phyloP scores from a whole-genome alignment of 2,113 vertebrate species.

The Podilymbus podiceps region DNA sequence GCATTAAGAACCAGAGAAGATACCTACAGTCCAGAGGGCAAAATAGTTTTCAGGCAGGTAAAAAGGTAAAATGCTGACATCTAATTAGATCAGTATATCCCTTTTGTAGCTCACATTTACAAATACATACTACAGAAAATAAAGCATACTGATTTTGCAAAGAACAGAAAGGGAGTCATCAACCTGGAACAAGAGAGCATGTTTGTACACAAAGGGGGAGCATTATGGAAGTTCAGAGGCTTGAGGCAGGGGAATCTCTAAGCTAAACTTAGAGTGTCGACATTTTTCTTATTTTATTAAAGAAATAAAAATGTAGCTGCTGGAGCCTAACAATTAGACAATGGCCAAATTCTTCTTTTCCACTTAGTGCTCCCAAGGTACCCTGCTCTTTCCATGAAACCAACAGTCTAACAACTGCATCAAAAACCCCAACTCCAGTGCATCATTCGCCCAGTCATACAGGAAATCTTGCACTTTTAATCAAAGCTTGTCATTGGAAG shows the following conservation, averaged over 20 bases:
- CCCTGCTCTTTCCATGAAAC: neutral
- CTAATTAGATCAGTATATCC: neutral
- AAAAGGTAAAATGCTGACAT: neutral
- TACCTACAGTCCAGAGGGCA: neutral
- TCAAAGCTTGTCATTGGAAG: neutral
- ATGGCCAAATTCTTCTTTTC: neutral
- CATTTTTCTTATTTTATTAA: neutral
- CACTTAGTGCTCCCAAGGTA: neutral
- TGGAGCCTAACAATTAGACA: neutral
- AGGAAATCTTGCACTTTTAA: neutral
- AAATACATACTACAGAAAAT: neutral
- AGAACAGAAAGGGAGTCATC: neutral
- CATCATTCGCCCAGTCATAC: neutral
- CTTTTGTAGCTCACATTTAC: neutral
- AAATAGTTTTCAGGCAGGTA: neutral
- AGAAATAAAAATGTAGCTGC: neutral
- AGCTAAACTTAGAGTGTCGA: neutral
- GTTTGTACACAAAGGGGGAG: neutral
- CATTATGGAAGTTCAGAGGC: neutral
- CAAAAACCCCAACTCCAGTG: neutral
- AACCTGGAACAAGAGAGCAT: neutral
- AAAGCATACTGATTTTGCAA: neutral
- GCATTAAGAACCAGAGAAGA: neutral
- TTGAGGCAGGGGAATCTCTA: accelerated
- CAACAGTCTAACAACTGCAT: neutral